Base-by-base conservation (phyloP, 1,140 invertebrate genomes). In the Dendroctonus valens region DNA sequence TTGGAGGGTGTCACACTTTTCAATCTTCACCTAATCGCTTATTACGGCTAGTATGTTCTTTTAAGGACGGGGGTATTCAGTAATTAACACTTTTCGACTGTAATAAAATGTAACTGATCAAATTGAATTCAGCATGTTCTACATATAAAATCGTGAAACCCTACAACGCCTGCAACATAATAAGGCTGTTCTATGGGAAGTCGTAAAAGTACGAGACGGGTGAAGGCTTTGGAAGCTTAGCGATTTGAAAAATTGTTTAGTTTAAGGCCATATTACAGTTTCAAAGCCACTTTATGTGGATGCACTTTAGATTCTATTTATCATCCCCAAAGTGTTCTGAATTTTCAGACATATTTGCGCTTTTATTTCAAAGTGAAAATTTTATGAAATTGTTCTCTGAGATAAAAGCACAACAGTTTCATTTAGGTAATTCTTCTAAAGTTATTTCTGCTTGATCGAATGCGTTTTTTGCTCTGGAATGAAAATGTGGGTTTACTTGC, bases 161-260 rank as follows among this genome's bases (percentile, higher is more conserved):
- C 41, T 57, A 40, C n/a, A n/a, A n/a, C 9, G 37, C 37, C 38
- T 44, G 51, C 11, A 63, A 63, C 8, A 63, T 44, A 54, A 63
- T 54, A 44, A 54, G 53, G 39, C n/a, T 26, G 42, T 54, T 63
- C 49, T 39, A 54, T 63, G 60, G 60, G 51, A 54, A 44, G 60
- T 63, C 51, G 60, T 63, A 63, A 63, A 63, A 63, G 41, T 63
- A 54, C 41, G 12, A 46, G 60, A 63, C 50, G 41, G 8, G 48
- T 26, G 50, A 61, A 51, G 39, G 49, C 44, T 61, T 61, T 15
- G 14, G 41, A 7, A 41, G 60, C 60, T 63, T 63, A 54, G 60
- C 50, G 60, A 63, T 63, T 63, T 63, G 60, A 63, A 63, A 54
- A 63, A 63, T 63, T 63, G 60, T 63, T 63, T 63, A 63, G 50